phyloP scores from a whole-genome alignment of 2,797 vertebrate genomes.

The Acomys russatus region DNA sequence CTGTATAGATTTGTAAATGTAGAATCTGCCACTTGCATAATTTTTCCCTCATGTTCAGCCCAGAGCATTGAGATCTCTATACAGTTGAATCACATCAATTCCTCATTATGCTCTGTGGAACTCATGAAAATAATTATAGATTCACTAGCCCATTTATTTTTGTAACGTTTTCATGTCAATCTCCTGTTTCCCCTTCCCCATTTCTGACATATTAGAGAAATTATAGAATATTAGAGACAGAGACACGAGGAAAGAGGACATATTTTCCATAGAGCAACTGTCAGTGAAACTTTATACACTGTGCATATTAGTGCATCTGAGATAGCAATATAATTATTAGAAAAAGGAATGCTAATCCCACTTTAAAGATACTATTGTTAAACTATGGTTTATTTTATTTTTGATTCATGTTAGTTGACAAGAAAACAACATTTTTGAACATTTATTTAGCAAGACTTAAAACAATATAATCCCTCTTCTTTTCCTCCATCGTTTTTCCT shows the following conservation, averaged over 20 bases:
- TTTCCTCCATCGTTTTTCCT: not conserved
- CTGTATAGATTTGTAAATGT: slow-evolving; percentile 83
- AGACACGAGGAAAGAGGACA: not conserved
- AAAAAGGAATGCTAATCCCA: not conserved
- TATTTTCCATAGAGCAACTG: slow-evolving; percentile 7
- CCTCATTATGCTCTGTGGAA: slow-evolving; percentile 65
- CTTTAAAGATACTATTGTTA: not conserved
- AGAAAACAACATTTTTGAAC: not conserved
- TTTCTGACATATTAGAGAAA: not conserved
- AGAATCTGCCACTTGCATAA: slow-evolving; percentile 56
- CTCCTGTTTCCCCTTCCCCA: not conserved
- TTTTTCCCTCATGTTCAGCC: slow-evolving; percentile 60
- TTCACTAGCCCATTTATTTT: slow-evolving; percentile 65
- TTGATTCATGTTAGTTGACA: not conserved
- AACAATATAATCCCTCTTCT: not conserved
- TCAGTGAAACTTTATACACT: not conserved
- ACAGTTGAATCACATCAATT: slow-evolving; percentile 65
- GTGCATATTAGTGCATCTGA: not conserved
- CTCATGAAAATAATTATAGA: slow-evolving; percentile 73
- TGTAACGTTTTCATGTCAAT: slow-evolving; percentile 54
- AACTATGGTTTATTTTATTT: slow-evolving; percentile 4
- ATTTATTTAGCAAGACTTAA: not conserved
- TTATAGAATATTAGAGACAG: not conserved
- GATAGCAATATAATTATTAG: not conserved
- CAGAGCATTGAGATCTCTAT: slow-evolving; percentile 68